Evolutionary conservation across 2,113 vertebrate genomes (phyloP).

Genomic region (Cynocephalus volans): DNA sequence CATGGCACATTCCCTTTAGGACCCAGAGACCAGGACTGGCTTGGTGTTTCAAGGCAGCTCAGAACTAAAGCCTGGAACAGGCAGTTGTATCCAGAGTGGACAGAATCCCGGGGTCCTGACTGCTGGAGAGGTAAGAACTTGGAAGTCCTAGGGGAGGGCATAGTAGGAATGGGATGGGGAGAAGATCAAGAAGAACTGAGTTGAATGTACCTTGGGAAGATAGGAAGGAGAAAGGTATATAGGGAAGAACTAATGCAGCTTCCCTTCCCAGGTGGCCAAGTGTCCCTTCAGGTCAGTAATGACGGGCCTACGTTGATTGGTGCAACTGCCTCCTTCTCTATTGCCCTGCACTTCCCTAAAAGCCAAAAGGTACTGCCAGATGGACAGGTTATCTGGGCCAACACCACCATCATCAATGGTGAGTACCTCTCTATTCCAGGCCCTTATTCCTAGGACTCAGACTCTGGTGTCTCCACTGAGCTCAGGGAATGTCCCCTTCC

Average conservation of each 20-base stretch:
- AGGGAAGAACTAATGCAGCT: neutral
- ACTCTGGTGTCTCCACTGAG: neutral
- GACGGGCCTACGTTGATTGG: slow-evolving; percentile 95
- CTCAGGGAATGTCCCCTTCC: neutral
- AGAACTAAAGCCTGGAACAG: slow-evolving; percentile 90
- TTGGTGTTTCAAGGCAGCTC: slow-evolving; percentile 49
- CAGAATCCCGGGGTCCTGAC: slow-evolving; percentile 87
- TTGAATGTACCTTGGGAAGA: neutral
- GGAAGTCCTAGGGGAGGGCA: neutral
- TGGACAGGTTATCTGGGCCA: slow-evolving; percentile 93
- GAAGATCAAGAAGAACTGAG: neutral
- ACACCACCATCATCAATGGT: slow-evolving; percentile 93
- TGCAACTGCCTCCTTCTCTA: slow-evolving; percentile 93
- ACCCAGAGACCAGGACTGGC: slow-evolving; percentile 35
- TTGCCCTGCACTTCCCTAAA: slow-evolving; percentile 92
- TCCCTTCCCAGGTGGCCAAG: slow-evolving; percentile 90
- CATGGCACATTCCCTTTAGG: slow-evolving; percentile 57
- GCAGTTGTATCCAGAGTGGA: slow-evolving; percentile 93
- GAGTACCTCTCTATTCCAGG: slow-evolving; percentile 41
- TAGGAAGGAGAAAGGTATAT: neutral
- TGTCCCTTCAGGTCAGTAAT: slow-evolving; percentile 93
- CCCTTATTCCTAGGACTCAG: neutral
- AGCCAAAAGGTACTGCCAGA: slow-evolving; percentile 92
- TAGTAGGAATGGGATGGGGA: neutral
- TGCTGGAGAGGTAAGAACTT: slow-evolving; percentile 93